Evolutionary conservation across 2,113 vertebrate genomes (phyloP), one percentile per base, ranked within the genome.

Genomic region (Cinclus cinclus): DNA sequence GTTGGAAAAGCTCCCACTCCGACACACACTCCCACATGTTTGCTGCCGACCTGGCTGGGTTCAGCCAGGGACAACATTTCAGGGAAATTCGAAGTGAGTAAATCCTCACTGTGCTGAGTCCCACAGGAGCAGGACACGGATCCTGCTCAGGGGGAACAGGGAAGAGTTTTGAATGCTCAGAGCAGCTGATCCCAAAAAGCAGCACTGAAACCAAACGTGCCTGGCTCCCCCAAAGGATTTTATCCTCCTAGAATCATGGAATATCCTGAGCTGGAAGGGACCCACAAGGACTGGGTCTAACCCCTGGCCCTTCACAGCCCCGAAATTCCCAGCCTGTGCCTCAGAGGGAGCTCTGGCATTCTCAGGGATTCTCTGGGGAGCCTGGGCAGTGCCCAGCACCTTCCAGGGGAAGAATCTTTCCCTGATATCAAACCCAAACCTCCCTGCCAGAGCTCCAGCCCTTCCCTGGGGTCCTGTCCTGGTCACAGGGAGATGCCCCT

Each of bases 101-200:
- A 49, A 59, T 70, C 15, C 7, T 22, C 19, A 2, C n/a, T 2
- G 5, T 3, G 41, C 50, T 15, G 41, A 31, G 28, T 21, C 6
- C n/a, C 3, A 1, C 30, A 23, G 53, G 44, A 50, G 65, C 79
- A 11, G 79, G 35, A 19, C 53, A 8, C 53, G 0, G 62, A 46
- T 55, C 49, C 60, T 35, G 49, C 39, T 23, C 25, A 1, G 20
- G 18, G 30, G 24, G 27, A 17, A 3, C 14, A 4, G n/a, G 53
- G 64, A 49, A 9, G 35, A 3, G 15, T 7, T 69, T 39, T 2
- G 42, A 17, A 2, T 3, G 4, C n/a, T 4, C 28, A 1, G n/a
- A 58, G 63, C 42, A 27, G 78, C 63, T 58, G 11, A 11, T 28
- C 64, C 42, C 42, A 4, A 81, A 69, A 49, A 33, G 27, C 41